Conservation (phyloP, 1,140 invertebrate genomes). For the Tetranychus cinnabarinus region DNA sequence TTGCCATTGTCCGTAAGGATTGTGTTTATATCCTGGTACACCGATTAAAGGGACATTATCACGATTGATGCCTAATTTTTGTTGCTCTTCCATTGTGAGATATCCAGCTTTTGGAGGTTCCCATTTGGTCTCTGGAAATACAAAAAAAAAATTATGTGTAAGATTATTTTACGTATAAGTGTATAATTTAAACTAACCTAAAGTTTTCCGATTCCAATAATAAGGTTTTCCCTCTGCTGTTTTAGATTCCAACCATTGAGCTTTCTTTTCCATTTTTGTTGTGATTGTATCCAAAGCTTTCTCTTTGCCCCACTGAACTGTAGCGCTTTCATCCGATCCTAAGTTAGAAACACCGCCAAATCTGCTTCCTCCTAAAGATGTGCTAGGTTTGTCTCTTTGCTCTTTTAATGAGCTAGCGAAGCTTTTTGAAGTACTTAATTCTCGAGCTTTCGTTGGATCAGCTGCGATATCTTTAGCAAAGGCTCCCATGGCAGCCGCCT, state of each 20-base stretch:
- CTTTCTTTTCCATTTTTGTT: conserved; percentile 4
- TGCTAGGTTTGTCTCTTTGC: background rate
- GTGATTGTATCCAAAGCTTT: conserved; percentile 4
- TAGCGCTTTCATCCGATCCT: background rate
- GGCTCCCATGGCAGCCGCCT: conserved; percentile 55
- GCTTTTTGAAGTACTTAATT: background rate
- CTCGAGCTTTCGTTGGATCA: conserved; percentile 29
- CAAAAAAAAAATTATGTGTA: background rate
- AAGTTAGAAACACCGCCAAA: background rate
- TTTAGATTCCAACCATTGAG: conserved; percentile 13
- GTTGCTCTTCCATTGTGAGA: conserved; percentile 1
- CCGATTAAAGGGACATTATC: background rate
- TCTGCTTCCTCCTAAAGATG: conserved; percentile 3
- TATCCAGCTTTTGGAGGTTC: conserved; percentile 4
- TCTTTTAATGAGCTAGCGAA: background rate
- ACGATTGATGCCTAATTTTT: background rate
- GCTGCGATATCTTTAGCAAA: conserved; percentile 50
- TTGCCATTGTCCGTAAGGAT: conserved; percentile 4
- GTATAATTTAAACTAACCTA: conserved; percentile 5
- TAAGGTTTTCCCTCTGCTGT: conserved; percentile 12
- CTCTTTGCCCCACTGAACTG: background rate
- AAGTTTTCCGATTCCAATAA: conserved; percentile 14
- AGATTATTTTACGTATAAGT: background rate
- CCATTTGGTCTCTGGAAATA: conserved; percentile 3
- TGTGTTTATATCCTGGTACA: background rate